phyloP scores from a whole-genome alignment of 1,140 invertebrate genomes.

The Hestina assimilis region DNA sequence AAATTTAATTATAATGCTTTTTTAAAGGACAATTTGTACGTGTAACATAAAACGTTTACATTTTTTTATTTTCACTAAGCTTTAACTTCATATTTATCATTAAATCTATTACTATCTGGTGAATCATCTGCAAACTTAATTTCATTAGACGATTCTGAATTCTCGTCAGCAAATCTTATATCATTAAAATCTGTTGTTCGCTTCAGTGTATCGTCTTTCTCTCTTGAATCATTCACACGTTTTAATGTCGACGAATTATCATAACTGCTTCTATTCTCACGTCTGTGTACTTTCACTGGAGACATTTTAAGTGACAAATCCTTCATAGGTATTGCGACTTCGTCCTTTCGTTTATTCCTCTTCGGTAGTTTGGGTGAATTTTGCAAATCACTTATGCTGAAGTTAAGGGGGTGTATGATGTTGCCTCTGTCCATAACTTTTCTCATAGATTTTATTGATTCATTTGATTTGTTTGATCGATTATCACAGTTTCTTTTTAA shows the following conservation, averaged over 20 bases:
- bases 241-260: constrained; percentile 64
- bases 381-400: constrained; percentile 69
- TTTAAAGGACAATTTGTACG: not conserved
- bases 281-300: constrained; percentile 56
- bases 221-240: constrained; percentile 59
- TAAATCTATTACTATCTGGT: constrained; percentile 65
- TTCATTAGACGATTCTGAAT: constrained; percentile 72
- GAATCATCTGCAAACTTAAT: constrained; percentile 73
- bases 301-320: constrained; percentile 61
- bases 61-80: constrained; percentile 33
- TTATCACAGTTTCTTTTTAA: constrained; percentile 48
- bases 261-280: constrained; percentile 52
- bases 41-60: not conserved
- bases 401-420: constrained; percentile 75
- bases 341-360: constrained; percentile 54
- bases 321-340: constrained; percentile 68
- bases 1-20: not conserved
- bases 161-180: constrained; percentile 73
- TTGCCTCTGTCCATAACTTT: constrained; percentile 64
- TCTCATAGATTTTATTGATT: constrained; percentile 63
- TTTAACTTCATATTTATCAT: constrained; percentile 62
- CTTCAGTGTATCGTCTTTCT: constrained; percentile 57
- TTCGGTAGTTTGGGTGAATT: constrained; percentile 58
- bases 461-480: constrained; percentile 51
- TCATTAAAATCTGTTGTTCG: constrained; percentile 59